Conservation (phyloP, 2,797 vertebrate species). For the Parambassis ranga region DNA sequence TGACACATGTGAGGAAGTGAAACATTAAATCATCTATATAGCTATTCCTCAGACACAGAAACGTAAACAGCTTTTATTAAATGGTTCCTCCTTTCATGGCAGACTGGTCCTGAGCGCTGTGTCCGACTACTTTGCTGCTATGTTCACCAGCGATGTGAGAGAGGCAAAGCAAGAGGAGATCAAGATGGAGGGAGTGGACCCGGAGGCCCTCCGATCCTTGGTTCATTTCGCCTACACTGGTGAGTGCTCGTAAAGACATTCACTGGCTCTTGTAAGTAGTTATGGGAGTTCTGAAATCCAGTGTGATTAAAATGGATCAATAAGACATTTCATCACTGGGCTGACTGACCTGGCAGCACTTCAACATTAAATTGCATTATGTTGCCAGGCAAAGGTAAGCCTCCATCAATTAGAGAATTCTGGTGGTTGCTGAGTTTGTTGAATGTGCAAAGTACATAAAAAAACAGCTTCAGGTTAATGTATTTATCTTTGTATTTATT, state of each 20-base stretch:
- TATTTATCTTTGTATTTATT: too few species aligned
- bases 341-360: conserved; percentile 3
- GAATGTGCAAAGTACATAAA: too few species aligned
- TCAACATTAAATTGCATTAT: conserved; percentile 3
- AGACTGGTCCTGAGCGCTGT: conserved; percentile 95
- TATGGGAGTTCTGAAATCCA: conserved; percentile 45
- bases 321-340: conserved; percentile 32
- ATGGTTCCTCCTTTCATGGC: conserved; percentile 36
- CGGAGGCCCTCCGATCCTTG: conserved; percentile 90
- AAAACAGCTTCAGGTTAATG: too few species aligned
- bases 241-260: conserved; percentile 78
- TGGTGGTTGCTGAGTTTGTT: too few species aligned
- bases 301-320: conserved; percentile 64
- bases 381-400: conserved; percentile 17
- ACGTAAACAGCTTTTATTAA: conserved; percentile 21
- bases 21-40: conserved; percentile 9
- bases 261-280: conserved; percentile 50
- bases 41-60: neutral
- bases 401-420: too few species aligned
- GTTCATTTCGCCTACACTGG: conserved; percentile 97
- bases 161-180: conserved; percentile 98
- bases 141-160: conserved; percentile 96
- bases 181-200: conserved; percentile 97
- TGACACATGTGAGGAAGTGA: neutral
- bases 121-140: conserved; percentile 97